These are phyloP conservation scores for Poeciliopsis paucimaculata DNA, from an alignment of 2,797 vertebrate species.

Conservation along the genomic window DNA sequence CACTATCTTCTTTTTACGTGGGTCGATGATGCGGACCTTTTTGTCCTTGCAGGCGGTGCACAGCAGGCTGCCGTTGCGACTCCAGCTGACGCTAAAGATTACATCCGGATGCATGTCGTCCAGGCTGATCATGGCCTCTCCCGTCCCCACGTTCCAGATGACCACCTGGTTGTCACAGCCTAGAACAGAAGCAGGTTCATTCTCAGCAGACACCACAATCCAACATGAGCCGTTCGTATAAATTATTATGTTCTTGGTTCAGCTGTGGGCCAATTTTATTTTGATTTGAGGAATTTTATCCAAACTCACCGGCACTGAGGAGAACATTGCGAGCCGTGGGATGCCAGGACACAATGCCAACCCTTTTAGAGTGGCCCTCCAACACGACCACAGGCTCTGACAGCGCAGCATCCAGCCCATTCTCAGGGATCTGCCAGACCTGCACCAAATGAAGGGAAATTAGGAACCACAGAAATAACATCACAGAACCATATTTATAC, in stretches of 20 bases:
- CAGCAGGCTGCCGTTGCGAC: constrained; percentile 92
- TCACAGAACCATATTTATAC: not conserved
- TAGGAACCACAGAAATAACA: not conserved
- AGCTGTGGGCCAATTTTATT: constrained; percentile 40
- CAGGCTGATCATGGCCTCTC: constrained; percentile 90
- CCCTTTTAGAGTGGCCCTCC: constrained; percentile 96
- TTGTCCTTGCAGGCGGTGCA: constrained; percentile 99
- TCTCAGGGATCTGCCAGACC: constrained; percentile 99
- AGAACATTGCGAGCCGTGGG: constrained; percentile 95
- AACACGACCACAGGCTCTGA: constrained; percentile 93
- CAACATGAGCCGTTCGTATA: constrained; percentile 26
- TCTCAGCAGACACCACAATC: constrained; percentile 42
- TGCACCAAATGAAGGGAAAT: constrained; percentile 51
- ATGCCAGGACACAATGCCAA: constrained; percentile 97
- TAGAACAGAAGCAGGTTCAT: constrained; percentile 69
- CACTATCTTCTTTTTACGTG: constrained; percentile 90
- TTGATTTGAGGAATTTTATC: not conserved
- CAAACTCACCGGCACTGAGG: constrained; percentile 90
- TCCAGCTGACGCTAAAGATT: constrained; percentile 98
- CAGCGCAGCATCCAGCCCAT: constrained; percentile 88
- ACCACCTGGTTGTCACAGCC: constrained; percentile 94
- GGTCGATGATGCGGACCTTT: constrained; percentile 94
- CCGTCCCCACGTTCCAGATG: constrained; percentile 97
- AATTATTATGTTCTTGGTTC: constrained; percentile 49
- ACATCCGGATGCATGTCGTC: constrained; percentile 97